phyloP scores from a whole-genome alignment of 2,888 invertebrate species.

The Diplolepis rosae region DNA sequence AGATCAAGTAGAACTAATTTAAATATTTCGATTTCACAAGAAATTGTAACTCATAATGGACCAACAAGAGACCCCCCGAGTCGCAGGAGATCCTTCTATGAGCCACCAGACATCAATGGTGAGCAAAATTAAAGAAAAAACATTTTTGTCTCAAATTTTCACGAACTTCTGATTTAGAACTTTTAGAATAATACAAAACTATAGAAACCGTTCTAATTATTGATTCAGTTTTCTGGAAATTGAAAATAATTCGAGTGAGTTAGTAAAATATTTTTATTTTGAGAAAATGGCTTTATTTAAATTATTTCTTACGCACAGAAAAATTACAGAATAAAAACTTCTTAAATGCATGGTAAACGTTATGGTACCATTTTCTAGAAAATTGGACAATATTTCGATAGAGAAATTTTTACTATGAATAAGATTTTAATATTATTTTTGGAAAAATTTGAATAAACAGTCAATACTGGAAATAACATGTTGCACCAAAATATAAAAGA shows the following conservation, averaged over 20 bases:
- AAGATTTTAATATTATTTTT: background rate
- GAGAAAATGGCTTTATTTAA: too few relatives aligned
- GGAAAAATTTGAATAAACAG: background rate
- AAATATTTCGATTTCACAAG: constrained; percentile 43
- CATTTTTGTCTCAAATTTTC: background rate
- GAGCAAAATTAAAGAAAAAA: constrained; percentile 49
- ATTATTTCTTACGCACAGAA: too few relatives aligned
- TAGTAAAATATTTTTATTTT: too few relatives aligned
- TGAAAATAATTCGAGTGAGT: too few relatives aligned
- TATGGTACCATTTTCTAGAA: too few relatives aligned
- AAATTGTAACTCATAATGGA: constrained; percentile 57
- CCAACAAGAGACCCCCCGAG: constrained; percentile 60
- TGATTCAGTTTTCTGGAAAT: too few relatives aligned
- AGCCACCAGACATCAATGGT: constrained; percentile 60
- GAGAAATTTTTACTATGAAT: too few relatives aligned
- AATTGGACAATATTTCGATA: too few relatives aligned
- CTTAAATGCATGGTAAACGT: too few relatives aligned
- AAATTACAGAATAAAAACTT: too few relatives aligned
- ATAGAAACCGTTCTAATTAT: too few relatives aligned
- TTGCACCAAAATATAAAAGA: background rate
- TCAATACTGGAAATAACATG: background rate
- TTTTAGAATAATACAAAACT: too few relatives aligned
- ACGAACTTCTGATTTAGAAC: background rate
- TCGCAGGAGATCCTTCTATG: constrained; percentile 53
- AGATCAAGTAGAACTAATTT: constrained; percentile 45